These are phyloP conservation scores for Pachyseris speciosa DNA, from an alignment of 64 coral and sea anemone species.

Conservation along the genomic window DNA sequence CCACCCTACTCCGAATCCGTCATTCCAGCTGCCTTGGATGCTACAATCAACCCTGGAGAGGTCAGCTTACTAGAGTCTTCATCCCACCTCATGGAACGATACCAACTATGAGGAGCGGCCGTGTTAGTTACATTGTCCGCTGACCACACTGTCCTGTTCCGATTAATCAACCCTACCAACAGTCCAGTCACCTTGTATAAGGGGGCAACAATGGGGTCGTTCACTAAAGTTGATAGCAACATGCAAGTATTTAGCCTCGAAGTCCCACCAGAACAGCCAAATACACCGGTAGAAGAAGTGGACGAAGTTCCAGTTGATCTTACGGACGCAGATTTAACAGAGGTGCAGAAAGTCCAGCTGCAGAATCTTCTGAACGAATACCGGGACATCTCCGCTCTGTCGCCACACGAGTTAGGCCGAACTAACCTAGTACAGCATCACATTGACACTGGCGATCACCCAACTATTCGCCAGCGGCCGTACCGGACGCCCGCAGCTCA, in stretches of 20 bases:
- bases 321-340: neutral
- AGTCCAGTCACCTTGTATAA: neutral
- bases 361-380: neutral
- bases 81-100: neutral
- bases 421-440: slow-evolving; percentile 9
- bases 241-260: neutral
- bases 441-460: slow-evolving; percentile 27
- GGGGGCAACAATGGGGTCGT: neutral
- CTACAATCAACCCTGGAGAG: neutral
- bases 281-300: neutral
- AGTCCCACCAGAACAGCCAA: neutral
- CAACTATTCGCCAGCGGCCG: slow-evolving; percentile 15
- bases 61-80: neutral
- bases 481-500: slow-evolving; percentile 33
- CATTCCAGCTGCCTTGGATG: neutral
- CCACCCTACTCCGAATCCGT: slow-evolving; percentile 41
- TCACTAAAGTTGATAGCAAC: neutral
- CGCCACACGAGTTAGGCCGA: slow-evolving; percentile 13
- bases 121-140: neutral
- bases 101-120: slow-evolving; percentile 26
- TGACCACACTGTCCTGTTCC: neutral
- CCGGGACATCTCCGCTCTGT: slow-evolving; percentile 14
- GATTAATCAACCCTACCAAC: slow-evolving; percentile 8
- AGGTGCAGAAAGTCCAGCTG: neutral
- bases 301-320: neutral